These are phyloP conservation scores for Dinomys branickii DNA, from an alignment of 2,113 vertebrate species.

Conservation along the genomic window DNA sequence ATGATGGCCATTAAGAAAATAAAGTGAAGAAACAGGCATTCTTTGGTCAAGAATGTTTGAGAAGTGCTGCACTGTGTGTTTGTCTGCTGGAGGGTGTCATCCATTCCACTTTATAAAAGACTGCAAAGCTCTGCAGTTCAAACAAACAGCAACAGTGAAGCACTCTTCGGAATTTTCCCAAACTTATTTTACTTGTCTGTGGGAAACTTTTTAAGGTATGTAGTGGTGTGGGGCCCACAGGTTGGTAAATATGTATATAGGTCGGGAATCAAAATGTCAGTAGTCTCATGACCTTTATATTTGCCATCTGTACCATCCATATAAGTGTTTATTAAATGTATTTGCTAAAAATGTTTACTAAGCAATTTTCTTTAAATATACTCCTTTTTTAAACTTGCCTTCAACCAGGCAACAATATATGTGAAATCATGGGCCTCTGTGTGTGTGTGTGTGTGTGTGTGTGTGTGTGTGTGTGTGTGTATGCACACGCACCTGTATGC, in stretches of 20 bases:
- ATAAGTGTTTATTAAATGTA: neutral
- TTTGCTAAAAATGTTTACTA: conserved; percentile 13
- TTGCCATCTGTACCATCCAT: neutral
- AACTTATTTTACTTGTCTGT: neutral
- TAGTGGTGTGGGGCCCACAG: neutral
- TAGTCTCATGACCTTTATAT: neutral
- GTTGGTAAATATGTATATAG: neutral
- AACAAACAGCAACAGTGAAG: neutral
- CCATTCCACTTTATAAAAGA: neutral
- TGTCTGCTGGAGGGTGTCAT: neutral
- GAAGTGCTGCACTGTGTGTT: neutral
- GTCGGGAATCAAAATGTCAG: neutral
- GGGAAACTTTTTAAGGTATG: neutral
- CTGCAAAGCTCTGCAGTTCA: neutral
- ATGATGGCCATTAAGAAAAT: neutral
- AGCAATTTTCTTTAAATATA: conserved; percentile 4
- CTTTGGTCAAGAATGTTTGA: neutral
- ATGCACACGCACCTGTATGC: neutral
- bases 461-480: neutral
- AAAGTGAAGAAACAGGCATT: neutral
- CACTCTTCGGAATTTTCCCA: neutral
- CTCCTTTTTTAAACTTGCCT: conserved; percentile 17
- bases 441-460: neutral
- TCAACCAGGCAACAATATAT: neutral
- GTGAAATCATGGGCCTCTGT: neutral